Conservation (phyloP, 2,797 vertebrate genomes). For the Artibeus lituratus region DNA sequence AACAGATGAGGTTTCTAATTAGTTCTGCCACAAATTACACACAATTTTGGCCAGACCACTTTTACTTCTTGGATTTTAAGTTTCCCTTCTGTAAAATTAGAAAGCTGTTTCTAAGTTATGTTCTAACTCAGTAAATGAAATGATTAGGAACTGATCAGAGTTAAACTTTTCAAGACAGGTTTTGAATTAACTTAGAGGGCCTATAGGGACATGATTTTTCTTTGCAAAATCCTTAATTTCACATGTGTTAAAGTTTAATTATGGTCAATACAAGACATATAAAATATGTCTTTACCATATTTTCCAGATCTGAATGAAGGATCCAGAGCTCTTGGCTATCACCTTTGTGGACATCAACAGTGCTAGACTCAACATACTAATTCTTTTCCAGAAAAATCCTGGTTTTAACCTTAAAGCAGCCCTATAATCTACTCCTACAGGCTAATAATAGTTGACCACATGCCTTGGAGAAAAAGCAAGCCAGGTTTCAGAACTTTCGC, state of each 20-base stretch:
- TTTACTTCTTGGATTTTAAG: not conserved
- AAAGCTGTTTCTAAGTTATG: slow-evolving; percentile 1
- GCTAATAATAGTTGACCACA: not conserved
- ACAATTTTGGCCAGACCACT: not conserved
- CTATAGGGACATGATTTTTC: not conserved
- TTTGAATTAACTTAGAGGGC: slow-evolving; percentile 30
- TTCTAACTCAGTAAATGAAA: not conserved
- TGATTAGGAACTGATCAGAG: not conserved
- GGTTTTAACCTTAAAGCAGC: not conserved
- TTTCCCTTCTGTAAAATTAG: not conserved
- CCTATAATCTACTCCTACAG: not conserved
- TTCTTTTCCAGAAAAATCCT: not conserved
- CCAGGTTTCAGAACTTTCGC: not conserved
- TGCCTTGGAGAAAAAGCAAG: not conserved
- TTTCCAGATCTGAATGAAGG: not conserved
- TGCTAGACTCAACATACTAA: not conserved
- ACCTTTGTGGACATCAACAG: not conserved
- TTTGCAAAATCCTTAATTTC: slow-evolving; percentile 1
- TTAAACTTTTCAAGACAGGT: slow-evolving; percentile 23
- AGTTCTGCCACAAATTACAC: not conserved
- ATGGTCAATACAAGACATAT: not conserved
- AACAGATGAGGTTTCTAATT: not conserved
- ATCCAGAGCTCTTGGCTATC: not conserved
- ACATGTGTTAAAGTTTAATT: not conserved
- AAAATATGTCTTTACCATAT: not conserved